Percentiles rank a stretch among this genome's conserved stretches.
Conservation (phyloP, 1,140 invertebrate species). For the Lordiphosa stackelbergi region DNA sequence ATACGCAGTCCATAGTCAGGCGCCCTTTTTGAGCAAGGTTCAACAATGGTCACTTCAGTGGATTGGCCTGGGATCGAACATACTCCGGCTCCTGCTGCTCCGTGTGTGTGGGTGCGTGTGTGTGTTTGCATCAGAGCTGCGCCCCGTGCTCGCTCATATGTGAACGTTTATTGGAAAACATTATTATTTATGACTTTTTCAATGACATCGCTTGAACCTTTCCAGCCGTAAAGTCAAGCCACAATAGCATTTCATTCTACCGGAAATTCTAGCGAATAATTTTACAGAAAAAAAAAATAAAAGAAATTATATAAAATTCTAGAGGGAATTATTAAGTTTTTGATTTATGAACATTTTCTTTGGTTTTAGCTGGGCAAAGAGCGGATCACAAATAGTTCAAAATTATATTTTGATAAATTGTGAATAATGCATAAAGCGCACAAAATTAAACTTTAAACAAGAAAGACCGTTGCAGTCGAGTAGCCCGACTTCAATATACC, state of each 20-base stretch:
- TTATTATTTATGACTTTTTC: conserved; percentile 77
- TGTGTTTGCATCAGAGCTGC: conserved; percentile 17
- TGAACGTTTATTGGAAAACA: conserved; percentile 77
- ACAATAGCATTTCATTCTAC: conserved; percentile 48
- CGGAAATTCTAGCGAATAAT: conserved; percentile 35
- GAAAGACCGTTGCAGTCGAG: no score
- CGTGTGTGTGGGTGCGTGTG: conserved; percentile 1
- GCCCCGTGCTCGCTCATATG: conserved; percentile 68
- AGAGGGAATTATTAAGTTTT: conserved; percentile 7
- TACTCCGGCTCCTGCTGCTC: conserved; percentile 24
- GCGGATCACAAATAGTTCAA: no score
- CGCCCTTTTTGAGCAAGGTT: conserved; percentile 41
- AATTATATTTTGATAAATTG: no score
- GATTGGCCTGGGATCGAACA: conserved; percentile 15
- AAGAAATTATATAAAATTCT: conserved; percentile 17
- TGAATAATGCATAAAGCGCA: no score
- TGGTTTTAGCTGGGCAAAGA: no score
- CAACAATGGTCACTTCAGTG: conserved; percentile 51
- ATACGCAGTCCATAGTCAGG: conserved; percentile 22
- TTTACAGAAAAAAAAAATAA: conserved; percentile 19
- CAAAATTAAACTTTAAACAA: no score
- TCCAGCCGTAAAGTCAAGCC: conserved; percentile 67
- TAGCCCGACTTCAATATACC: no score
- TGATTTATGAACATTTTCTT: conserved; percentile 1
- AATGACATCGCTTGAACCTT: conserved; percentile 73